A percentile compares a stretch with the other conserved stretches of the same genome.
Evolutionary conservation across 2,888 invertebrate species (phyloP).

Genomic region (Metalampra italica): DNA sequence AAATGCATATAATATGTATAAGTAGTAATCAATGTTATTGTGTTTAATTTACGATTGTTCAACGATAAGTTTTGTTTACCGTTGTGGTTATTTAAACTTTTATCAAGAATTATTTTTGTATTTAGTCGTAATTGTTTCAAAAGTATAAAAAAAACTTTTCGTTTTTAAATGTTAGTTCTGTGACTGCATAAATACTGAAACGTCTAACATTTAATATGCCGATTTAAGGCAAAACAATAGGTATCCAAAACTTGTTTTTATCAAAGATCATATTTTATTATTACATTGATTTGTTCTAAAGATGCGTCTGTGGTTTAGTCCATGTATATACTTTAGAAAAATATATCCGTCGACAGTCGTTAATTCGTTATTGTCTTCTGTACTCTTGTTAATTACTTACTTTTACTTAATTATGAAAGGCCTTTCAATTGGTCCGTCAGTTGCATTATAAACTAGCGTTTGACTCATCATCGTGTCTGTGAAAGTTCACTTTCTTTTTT

Average conservation of each 20-base stretch:
- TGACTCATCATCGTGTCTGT: constrained; percentile 33
- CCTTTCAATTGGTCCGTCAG: not conserved
- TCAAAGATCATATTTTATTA: constrained; percentile 30
- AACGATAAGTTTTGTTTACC: too few species aligned
- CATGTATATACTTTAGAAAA: not conserved
- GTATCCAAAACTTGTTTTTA: constrained; percentile 18
- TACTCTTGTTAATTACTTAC: not conserved
- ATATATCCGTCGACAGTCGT: constrained; percentile 5
- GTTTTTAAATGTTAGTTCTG: too few species aligned
- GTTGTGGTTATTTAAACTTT: too few species aligned
- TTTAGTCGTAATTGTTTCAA: too few species aligned
- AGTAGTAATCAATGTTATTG: not conserved
- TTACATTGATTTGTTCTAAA: constrained; percentile 23
- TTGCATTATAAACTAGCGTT: constrained; percentile 8
- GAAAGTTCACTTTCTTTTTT: constrained; percentile 57
- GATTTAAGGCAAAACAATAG: not conserved
- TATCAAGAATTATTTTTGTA: too few species aligned
- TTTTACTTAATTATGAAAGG: not conserved
- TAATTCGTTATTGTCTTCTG: not conserved
- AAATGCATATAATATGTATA: not conserved
- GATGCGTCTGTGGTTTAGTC: constrained; percentile 13
- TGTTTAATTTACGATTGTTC: too few species aligned
- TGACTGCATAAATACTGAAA: too few species aligned
- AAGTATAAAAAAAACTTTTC: too few species aligned
- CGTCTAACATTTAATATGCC: too few species aligned